Evolutionary conservation across 2,113 vertebrate genomes (phyloP), one percentile per base, ranked within the genome.

Genomic region (Centropus bengalensis): DNA sequence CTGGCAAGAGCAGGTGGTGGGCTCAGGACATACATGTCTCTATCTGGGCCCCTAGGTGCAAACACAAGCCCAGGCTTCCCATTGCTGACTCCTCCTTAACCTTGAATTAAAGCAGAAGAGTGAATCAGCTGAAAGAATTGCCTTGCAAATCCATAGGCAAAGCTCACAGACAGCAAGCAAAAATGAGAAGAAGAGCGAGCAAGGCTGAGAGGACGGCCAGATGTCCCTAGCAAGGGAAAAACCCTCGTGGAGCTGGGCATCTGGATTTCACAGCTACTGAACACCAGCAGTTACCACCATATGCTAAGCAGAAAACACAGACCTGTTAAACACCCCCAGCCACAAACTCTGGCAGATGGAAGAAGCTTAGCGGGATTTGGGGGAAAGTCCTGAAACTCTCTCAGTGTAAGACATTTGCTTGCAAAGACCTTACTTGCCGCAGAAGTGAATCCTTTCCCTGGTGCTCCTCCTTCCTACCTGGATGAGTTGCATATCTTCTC

Each of bases 241-340:
- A 92, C 79, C 88, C 70, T 96, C 88, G 84, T 93, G 85, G 91
- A 96, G 71, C 76, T 71, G 84, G 91, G 77, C 95, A 97, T 95
- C 96, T 97, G 96, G 90, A 96, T 97, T 96, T 95, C 83, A 91
- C 83, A 93, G 89, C 77, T 94, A 91, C 73, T 79, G 91, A 96
- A 89, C 91, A 96, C 94, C 92, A 94, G 91, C 94, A 97, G 95
- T 80, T 76, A 55, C 83, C 47, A 69, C 96, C 96, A 97, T 97
- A 93, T 96, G 95, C 88, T 92, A 70, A 95, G 67, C 45, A 96
- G 89, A 95, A 96, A 94, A 86, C 38, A 74, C 51, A 93, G 96
- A 82, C 86, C 83, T 96, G 92, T 91, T 95, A 59, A 83, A 91
- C 90, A 92, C 44, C 33, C 59, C 40, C 88, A 91, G 71, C 2